A percentile compares a stretch with the other conserved stretches of the same genome.
Evolutionary conservation across 2,113 vertebrate species (phyloP).

Genomic region (Datnioides undecimradiatus): DNA sequence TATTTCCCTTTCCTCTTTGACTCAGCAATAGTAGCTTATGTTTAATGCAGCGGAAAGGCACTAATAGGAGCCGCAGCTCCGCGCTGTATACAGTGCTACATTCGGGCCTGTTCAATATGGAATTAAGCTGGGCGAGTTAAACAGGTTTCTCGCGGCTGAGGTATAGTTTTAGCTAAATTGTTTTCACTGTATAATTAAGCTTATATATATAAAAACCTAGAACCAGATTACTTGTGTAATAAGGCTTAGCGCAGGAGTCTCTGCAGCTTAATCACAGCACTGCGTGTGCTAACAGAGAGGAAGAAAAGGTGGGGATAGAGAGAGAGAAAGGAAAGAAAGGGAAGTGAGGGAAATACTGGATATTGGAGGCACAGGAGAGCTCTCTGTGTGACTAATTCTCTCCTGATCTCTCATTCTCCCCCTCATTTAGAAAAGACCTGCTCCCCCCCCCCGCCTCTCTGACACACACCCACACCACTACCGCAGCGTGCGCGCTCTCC

Average conservation of each 20-base stretch:
- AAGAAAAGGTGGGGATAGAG: background rate
- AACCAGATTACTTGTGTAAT: conserved; percentile 8
- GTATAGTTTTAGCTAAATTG: conserved; percentile 7
- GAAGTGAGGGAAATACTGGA: conserved; percentile 43
- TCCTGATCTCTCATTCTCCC: conserved; percentile 66
- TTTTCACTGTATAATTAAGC: conserved; percentile 24
- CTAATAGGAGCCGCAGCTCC: conserved; percentile 11
- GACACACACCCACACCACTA: conserved; percentile 67
- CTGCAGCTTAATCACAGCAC: background rate
- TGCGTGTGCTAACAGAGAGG: conserved; percentile 4
- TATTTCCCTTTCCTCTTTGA: conserved; percentile 32
- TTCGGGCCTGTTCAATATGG: conserved; percentile 31
- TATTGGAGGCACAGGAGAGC: conserved; percentile 60
- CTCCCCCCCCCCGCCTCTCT: conserved; percentile 54
- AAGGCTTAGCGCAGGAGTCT: conserved; percentile 6
- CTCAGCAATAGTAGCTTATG: conserved; percentile 39
- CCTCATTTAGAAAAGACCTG: conserved; percentile 76
- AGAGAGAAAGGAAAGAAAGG: conserved; percentile 2
- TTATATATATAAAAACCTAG: conserved; percentile 4
- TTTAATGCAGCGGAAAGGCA: conserved; percentile 39
- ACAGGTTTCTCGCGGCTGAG: conserved; percentile 4
- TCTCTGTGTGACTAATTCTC: conserved; percentile 67
- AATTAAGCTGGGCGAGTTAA: background rate
- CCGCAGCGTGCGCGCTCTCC: conserved; percentile 34
- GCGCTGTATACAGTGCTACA: background rate